These are phyloP conservation scores for Paralvinella palmiformis DNA, from an alignment of 1,140 invertebrate species.

Conservation along the genomic window DNA sequence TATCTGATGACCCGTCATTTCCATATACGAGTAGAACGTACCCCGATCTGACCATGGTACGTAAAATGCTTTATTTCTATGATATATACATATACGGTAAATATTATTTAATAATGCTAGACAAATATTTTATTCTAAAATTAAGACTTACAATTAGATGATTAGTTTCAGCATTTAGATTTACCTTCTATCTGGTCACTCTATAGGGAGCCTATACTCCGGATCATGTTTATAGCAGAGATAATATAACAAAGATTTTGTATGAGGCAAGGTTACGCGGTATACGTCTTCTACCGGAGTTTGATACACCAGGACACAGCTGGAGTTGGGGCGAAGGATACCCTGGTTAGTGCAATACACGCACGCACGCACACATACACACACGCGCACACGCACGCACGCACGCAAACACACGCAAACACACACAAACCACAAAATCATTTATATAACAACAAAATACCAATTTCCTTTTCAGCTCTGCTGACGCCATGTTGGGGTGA, in stretches of 20 bases:
- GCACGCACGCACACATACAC: too few relatives aligned
- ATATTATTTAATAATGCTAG: too few relatives aligned
- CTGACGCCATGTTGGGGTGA: slow-evolving; percentile 23
- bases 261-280: slow-evolving; percentile 73
- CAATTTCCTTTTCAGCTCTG: slow-evolving; percentile 12
- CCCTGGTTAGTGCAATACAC: too few relatives aligned
- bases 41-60: slow-evolving; percentile 61
- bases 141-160: too few relatives aligned
- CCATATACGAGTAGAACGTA: slow-evolving; percentile 72
- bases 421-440: too few relatives aligned
- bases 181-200: too few relatives aligned
- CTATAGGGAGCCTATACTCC: slow-evolving; percentile 48
- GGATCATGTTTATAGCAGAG: slow-evolving; percentile 63
- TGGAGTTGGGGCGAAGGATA: slow-evolving; percentile 68
- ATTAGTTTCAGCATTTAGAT: too few relatives aligned
- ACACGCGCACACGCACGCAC: too few relatives aligned
- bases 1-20: slow-evolving; percentile 85
- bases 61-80: too few relatives aligned
- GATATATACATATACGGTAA: too few relatives aligned
- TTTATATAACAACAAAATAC: not conserved
- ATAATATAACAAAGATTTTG: slow-evolving; percentile 63
- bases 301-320: slow-evolving; percentile 89
- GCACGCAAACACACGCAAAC: too few relatives aligned
- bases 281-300: slow-evolving; percentile 82
- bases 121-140: too few relatives aligned